Conservation (phyloP, 2,113 vertebrate species). For the Pseudonaja textilis region DNA sequence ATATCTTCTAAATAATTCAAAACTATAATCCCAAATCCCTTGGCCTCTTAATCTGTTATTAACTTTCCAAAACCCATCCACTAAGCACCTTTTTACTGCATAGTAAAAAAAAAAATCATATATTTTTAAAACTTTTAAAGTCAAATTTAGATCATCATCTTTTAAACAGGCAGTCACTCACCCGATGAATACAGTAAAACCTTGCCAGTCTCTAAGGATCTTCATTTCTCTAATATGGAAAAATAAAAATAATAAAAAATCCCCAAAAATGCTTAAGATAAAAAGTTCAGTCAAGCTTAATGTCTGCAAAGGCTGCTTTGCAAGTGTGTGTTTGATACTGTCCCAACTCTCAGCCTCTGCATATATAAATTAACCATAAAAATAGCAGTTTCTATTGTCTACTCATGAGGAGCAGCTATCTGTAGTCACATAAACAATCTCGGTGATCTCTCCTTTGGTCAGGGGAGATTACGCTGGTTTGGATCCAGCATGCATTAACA, state of each 20-base stretch:
- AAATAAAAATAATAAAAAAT: background rate
- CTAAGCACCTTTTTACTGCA: background rate
- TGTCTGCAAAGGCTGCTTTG: background rate
- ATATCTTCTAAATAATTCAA: background rate
- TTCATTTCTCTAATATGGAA: background rate
- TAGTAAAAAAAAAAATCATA: background rate
- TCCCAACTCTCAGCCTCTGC: background rate
- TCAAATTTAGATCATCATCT: background rate
- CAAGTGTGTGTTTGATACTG: background rate
- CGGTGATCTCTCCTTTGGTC: background rate
- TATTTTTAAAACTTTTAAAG: background rate
- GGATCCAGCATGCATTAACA: background rate
- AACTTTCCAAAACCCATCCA: background rate
- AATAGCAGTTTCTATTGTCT: background rate
- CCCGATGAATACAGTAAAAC: background rate
- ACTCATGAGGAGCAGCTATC: background rate
- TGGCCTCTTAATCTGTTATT: background rate
- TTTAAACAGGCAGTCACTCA: background rate
- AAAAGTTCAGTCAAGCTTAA: background rate
- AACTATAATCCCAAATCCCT: background rate
- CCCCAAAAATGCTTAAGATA: background rate
- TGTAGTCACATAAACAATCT: background rate
- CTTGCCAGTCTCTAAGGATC: background rate
- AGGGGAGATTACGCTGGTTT: background rate
- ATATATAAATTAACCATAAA: background rate